Conservation (phyloP, 2,797 vertebrate genomes). For the Siniperca obscura region DNA sequence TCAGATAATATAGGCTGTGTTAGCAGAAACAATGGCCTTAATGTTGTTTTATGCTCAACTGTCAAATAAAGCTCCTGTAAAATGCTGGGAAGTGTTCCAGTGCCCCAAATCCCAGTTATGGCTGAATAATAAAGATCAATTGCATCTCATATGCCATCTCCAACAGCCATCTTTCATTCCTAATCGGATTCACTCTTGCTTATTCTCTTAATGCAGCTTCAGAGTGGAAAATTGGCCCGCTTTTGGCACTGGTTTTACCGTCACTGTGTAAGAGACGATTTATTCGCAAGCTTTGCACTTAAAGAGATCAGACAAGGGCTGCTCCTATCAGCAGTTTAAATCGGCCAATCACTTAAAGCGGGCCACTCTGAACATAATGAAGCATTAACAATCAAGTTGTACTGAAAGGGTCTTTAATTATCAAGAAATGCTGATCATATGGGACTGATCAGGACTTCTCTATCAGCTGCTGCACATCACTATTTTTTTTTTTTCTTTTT, state of each 20-base stretch:
- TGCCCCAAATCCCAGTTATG: slow-evolving; percentile 54
- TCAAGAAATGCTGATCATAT: slow-evolving; percentile 79
- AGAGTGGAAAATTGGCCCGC: slow-evolving; percentile 71
- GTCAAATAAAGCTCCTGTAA: slow-evolving; percentile 41
- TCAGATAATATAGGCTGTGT: slow-evolving; percentile 15
- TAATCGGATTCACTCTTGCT: slow-evolving; percentile 71
- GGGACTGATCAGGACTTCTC: slow-evolving; percentile 47
- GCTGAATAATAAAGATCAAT: slow-evolving; percentile 67
- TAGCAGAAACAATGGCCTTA: slow-evolving; percentile 23
- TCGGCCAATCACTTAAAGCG: slow-evolving; percentile 87
- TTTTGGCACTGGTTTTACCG: slow-evolving; percentile 82
- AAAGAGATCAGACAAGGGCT: slow-evolving; percentile 84
- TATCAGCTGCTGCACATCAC: slow-evolving; percentile 42
- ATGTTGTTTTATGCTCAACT: slow-evolving; percentile 23
- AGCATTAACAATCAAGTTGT: slow-evolving; percentile 84
- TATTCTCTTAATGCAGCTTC: slow-evolving; percentile 77
- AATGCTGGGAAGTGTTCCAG: slow-evolving; percentile 37
- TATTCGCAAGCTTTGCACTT: slow-evolving; percentile 85
- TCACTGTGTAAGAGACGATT: slow-evolving; percentile 80
- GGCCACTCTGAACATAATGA: slow-evolving; percentile 82
- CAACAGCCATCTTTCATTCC: slow-evolving; percentile 68
- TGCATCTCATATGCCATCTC: slow-evolving; percentile 61
- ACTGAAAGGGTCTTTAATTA: slow-evolving; percentile 84
- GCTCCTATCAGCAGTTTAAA: slow-evolving; percentile 88
- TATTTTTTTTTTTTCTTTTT: not conserved